A percentile compares a stretch with the other conserved stretches of the same genome.
These are phyloP conservation scores for Percopsis omiscomaycus DNA, from an alignment of 2,797 vertebrate genomes.

Conservation along the genomic window DNA sequence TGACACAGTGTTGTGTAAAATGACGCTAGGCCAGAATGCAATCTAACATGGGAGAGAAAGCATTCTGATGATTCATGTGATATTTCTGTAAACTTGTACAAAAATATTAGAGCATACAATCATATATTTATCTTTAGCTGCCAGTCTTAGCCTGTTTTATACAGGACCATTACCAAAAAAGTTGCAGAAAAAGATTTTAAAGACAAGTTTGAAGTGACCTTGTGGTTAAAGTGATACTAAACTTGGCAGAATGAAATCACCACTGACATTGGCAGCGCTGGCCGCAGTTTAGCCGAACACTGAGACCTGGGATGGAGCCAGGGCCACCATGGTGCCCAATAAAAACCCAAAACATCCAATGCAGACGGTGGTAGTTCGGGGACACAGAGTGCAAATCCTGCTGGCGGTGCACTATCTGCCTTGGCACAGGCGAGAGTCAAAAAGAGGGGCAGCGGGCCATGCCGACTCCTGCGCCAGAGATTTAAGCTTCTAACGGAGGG, in stretches of 20 bases:
- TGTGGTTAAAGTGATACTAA: conserved; percentile 7
- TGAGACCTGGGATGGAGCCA: conserved; percentile 16
- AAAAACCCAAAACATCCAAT: conserved; percentile 12
- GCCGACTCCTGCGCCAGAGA: conserved; percentile 40
- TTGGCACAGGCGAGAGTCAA: conserved; percentile 50
- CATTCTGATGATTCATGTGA: too few relatives aligned
- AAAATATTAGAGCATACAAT: too few relatives aligned
- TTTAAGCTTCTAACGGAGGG: conserved; percentile 26
- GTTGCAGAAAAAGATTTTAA: too few relatives aligned
- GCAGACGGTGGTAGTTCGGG: conserved; percentile 36
- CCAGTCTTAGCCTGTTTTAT: not conserved
- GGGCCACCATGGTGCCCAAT: conserved; percentile 16
- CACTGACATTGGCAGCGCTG: conserved; percentile 1
- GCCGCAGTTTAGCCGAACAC: conserved; percentile 15
- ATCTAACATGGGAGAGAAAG: too few relatives aligned
- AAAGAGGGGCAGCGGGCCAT: conserved; percentile 40
- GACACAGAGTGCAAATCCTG: conserved; percentile 35
- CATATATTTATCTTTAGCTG: too few relatives aligned
- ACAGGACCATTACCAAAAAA: too few relatives aligned
- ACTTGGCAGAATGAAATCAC: conserved; percentile 9
- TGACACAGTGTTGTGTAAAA: too few relatives aligned
- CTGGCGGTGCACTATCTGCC: conserved; percentile 47
- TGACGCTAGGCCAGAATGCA: too few relatives aligned
- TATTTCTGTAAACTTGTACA: too few relatives aligned
- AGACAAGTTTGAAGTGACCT: not conserved